These are phyloP conservation scores for Denticeps clupeoides DNA, from an alignment of 2,797 vertebrate genomes.

Conservation along the genomic window DNA sequence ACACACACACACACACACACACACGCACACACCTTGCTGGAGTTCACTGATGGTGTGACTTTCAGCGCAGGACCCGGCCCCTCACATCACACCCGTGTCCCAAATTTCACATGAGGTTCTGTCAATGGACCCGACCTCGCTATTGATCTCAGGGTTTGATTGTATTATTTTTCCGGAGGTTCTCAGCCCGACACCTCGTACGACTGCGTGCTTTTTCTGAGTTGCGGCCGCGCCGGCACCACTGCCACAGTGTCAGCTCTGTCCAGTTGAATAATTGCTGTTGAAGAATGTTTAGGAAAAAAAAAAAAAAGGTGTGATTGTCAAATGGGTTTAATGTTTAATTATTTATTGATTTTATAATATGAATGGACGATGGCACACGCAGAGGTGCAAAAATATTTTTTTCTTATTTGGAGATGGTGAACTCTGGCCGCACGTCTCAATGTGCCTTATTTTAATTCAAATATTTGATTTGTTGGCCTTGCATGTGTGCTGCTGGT, in stretches of 20 bases:
- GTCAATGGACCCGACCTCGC: too few species aligned
- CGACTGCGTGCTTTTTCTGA: conserved; percentile 20
- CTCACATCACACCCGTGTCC: too few species aligned
- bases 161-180: conserved; percentile 17
- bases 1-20: conserved; percentile 12
- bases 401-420: conserved; percentile 22
- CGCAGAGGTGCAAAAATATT: conserved; percentile 29
- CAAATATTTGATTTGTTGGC: conserved; percentile 35
- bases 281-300: conserved; percentile 10
- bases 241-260: neutral
- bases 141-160: conserved; percentile 56
- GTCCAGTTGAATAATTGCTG: conserved; percentile 13
- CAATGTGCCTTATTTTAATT: conserved; percentile 58
- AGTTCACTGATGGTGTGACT: conserved; percentile 22
- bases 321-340: conserved; percentile 34
- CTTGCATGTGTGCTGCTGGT: conserved; percentile 13
- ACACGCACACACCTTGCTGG: conserved; percentile 14
- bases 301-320: conserved; percentile 10
- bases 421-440: conserved; percentile 36
- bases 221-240: neutral
- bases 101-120: too few species aligned
- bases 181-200: too few species aligned
- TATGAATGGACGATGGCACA: conserved; percentile 16
- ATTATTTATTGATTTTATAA: conserved; percentile 17
- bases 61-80: too few species aligned